These are phyloP conservation scores for Melolontha melolontha DNA, from an alignment of 2,888 invertebrate species.

Conservation along the genomic window DNA sequence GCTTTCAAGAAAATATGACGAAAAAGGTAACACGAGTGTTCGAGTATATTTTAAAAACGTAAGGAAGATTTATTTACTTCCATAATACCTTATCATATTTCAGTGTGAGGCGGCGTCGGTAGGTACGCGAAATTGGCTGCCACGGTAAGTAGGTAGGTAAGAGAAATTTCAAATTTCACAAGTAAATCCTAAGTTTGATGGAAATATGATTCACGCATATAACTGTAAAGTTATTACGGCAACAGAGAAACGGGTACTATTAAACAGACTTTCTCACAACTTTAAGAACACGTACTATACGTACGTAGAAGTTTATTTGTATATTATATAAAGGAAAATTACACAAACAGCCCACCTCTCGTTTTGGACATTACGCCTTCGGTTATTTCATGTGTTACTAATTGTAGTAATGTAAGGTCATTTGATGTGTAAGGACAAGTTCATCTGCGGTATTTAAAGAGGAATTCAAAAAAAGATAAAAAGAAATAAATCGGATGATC, in stretches of 20 bases:
- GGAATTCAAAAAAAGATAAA: no score
- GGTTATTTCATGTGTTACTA: not conserved
- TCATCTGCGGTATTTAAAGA: no score
- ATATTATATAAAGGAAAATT: conserved; percentile 48
- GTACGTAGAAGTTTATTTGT: conserved; percentile 43
- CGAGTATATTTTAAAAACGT: conserved; percentile 18
- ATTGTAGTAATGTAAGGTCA: no score
- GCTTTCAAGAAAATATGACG: not conserved
- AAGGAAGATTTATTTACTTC: conserved; percentile 39
- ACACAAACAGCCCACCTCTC: conserved; percentile 44
- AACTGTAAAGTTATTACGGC: conserved; percentile 54
- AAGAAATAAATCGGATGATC: no score
- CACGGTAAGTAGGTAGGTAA: conserved; percentile 26
- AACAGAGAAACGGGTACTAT: conserved; percentile 38
- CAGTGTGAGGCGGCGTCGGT: conserved; percentile 38
- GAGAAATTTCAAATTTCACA: conserved; percentile 47
- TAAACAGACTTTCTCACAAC: conserved; percentile 52
- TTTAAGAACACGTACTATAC: conserved; percentile 49
- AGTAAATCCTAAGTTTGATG: conserved; percentile 55
- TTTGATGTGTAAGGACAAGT: no score
- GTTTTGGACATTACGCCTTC: not conserved
- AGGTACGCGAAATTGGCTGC: conserved; percentile 13
- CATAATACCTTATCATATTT: conserved; percentile 48
- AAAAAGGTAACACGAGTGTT: conserved; percentile 6
- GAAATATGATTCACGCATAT: conserved; percentile 56